phyloP scores from a whole-genome alignment of 2,888 invertebrate species.

The Cepaea hortensis region DNA sequence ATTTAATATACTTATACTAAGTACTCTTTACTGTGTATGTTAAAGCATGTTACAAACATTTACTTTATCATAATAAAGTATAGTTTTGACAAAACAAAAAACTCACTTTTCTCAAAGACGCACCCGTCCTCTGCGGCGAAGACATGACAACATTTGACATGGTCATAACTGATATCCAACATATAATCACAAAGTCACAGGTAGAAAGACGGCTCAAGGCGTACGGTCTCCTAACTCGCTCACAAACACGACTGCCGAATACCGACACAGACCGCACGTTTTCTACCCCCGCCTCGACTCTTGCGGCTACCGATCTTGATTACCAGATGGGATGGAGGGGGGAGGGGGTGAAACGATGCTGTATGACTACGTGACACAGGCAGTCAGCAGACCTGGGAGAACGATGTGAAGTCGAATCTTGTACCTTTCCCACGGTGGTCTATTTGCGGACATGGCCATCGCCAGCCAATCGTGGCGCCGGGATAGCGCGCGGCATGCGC shows the following conservation, averaged over 20 bases:
- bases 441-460: constrained; percentile 58
- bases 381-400: constrained; percentile 49
- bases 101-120: constrained; percentile 28
- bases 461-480: constrained; percentile 61
- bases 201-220: no score
- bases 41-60: no score
- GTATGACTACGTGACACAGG: constrained; percentile 58
- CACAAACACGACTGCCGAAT: background rate
- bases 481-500: constrained; percentile 53
- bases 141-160: background rate
- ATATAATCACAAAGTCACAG: no score
- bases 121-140: background rate
- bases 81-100: background rate
- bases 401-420: constrained; percentile 67
- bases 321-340: background rate
- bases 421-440: constrained; percentile 69
- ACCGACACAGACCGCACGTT: background rate
- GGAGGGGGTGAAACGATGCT: background rate
- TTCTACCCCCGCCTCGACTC: background rate
- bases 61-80: no score
- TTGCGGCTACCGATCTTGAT: background rate
- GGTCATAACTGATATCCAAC: background rate
- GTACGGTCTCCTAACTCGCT: background rate
- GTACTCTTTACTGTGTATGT: no score
- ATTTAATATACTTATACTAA: no score